phyloP scores from a whole-genome alignment of 2,888 invertebrate genomes.

The Platycheirus rosarum region DNA sequence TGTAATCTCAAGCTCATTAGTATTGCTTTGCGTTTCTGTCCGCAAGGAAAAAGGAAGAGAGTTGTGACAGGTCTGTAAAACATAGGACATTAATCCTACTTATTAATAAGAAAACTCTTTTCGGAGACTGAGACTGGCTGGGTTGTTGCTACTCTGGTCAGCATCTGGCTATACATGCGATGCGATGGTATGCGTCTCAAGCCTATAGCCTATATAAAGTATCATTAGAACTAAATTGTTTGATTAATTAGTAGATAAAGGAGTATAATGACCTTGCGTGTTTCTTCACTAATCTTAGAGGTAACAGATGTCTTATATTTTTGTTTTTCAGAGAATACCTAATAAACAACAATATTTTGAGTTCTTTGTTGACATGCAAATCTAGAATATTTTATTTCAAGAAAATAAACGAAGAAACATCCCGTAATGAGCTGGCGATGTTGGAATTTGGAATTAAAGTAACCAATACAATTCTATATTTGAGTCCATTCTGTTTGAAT shows the following conservation, averaged over 20 bases:
- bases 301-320: conserved; percentile 30
- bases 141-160: not conserved
- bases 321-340: conserved; percentile 4
- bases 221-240: conserved; percentile 61
- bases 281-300: conserved; percentile 31
- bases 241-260: conserved; percentile 64
- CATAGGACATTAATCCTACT: conserved; percentile 59
- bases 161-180: conserved; percentile 25
- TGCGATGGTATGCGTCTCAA: conserved; percentile 20
- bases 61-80: conserved; percentile 54
- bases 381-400: conserved; percentile 7
- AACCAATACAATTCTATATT: too few species aligned
- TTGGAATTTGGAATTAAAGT: too few species aligned
- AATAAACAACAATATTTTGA: conserved; percentile 9
- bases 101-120: conserved; percentile 57
- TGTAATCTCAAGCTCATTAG: conserved; percentile 67
- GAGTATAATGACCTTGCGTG: conserved; percentile 56
- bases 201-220: conserved; percentile 22
- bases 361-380: conserved; percentile 23
- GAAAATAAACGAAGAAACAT: too few species aligned
- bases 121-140: conserved; percentile 5
- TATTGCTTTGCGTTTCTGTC: conserved; percentile 8
- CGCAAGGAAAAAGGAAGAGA: not conserved
- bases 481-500: too few species aligned
- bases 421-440: too few species aligned